A percentile compares a stretch with the other conserved stretches of the same genome.
phyloP scores from a whole-genome alignment of 2,113 vertebrate species.

The Ceuthmochares aereus region DNA sequence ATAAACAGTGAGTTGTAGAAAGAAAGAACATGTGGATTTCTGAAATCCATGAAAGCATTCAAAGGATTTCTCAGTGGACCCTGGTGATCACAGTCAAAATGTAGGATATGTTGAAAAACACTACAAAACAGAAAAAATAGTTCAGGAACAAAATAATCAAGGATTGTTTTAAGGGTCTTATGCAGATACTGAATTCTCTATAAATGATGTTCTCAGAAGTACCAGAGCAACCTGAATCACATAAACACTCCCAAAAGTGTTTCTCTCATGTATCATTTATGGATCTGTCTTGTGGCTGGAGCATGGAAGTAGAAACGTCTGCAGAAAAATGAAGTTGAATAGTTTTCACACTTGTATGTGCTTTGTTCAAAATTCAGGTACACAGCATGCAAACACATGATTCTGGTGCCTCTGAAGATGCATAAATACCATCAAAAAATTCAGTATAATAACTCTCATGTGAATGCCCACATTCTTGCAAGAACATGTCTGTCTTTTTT shows the following conservation, averaged over 20 bases:
- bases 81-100: background rate
- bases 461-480: background rate
- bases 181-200: background rate
- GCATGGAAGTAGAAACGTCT: background rate
- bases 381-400: background rate
- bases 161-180: background rate
- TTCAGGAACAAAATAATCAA: background rate
- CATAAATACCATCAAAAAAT: background rate
- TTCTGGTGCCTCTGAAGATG: background rate
- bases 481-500: background rate
- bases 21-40: background rate
- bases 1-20: background rate
- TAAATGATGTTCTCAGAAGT: background rate
- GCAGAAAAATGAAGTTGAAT: background rate
- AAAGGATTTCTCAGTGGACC: background rate
- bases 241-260: background rate
- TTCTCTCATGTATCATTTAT: background rate
- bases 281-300: background rate
- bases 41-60: background rate
- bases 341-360: background rate
- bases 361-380: background rate
- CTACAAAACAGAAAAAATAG: background rate
- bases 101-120: background rate
- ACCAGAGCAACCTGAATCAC: background rate
- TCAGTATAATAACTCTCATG: background rate